A percentile compares a stretch with the other conserved stretches of the same genome.
These are phyloP conservation scores for Daphoenositta chrysoptera DNA, from an alignment of 2,113 vertebrate species.

Conservation along the genomic window DNA sequence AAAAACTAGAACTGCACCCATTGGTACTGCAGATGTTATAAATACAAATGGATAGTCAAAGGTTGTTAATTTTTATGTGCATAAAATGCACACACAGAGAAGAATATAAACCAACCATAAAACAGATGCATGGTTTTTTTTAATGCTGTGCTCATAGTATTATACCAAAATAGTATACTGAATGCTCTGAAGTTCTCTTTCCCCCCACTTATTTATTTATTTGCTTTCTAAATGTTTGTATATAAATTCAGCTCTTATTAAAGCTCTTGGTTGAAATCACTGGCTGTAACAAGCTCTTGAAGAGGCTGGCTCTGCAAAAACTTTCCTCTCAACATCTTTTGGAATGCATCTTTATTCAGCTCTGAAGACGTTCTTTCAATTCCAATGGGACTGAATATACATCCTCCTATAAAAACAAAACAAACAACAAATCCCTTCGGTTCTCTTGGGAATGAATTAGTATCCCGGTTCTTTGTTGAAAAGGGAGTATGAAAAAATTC, in stretches of 20 bases:
- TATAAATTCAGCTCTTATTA: conserved; percentile 47
- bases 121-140: conserved; percentile 23
- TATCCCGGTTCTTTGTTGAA: background rate
- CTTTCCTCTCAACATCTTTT: background rate
- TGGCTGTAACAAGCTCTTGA: background rate
- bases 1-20: conserved; percentile 12
- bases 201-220: background rate
- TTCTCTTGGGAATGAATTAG: background rate
- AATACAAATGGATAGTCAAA: conserved; percentile 60
- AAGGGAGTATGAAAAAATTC: background rate
- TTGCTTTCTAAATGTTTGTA: conserved; percentile 10
- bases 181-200: background rate
- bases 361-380: background rate
- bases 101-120: conserved; percentile 47
- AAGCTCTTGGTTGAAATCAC: background rate
- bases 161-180: background rate
- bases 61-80: conserved; percentile 57
- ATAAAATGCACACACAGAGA: conserved; percentile 37
- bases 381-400: background rate
- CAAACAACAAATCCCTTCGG: background rate
- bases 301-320: background rate
- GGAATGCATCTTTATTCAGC: conserved; percentile 1
- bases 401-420: background rate
- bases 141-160: background rate
- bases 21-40: conserved; percentile 59